Evolutionary conservation across 2,888 invertebrate species (phyloP), one percentile per base, ranked within the genome.

Genomic region (Pachydiplax longipennis): DNA sequence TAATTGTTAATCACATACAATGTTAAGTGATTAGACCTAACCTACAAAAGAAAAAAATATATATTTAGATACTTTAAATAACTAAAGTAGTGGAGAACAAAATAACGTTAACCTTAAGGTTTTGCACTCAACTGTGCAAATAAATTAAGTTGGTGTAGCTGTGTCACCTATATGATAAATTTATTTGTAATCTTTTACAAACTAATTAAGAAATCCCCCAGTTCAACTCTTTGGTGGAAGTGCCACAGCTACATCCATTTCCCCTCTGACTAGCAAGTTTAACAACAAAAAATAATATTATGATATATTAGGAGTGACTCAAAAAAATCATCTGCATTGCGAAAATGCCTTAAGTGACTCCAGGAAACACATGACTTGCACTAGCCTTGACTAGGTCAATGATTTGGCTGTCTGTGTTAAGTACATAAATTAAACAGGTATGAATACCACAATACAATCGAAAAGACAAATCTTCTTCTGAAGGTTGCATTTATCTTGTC

Each of bases 331-430:
- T 61, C 37, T 35, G n/a, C 48, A 87, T 58, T 87, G 87, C 37
- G 22, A 61, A 61, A 61, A 61, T 87, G 87, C 61, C 37, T 31
- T 73, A n/a, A 40, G 91, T 92, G 91, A 91, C 91, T 91, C 83
- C 90, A 91, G 92, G 91, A 91, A 92, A 91, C 92, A 92, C 92
- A 91, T 91, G 92, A 92, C 92, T 92, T 92, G 92, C 92, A 92
- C 92, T 92, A 91, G 91, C 91, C 91, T 91, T 91, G 92, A 92
- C 92, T 92, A 92, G 92, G 91, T 92, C 91, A 91, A 91, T 91
- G 90, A 91, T 92, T 92, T 92, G 92, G 92, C 92, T 92, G 92
- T 91, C 90, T 91, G 90, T 91, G 91, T 91, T 81, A 87, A 91
- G 91, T 91, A 91, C 90, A 91, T 91, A 91, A 91, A 91, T 91